Percentiles rank a stretch among this genome's conserved stretches.
Evolutionary conservation across 2,113 vertebrate species (phyloP).

Genomic region (Scartelaos histophorus): DNA sequence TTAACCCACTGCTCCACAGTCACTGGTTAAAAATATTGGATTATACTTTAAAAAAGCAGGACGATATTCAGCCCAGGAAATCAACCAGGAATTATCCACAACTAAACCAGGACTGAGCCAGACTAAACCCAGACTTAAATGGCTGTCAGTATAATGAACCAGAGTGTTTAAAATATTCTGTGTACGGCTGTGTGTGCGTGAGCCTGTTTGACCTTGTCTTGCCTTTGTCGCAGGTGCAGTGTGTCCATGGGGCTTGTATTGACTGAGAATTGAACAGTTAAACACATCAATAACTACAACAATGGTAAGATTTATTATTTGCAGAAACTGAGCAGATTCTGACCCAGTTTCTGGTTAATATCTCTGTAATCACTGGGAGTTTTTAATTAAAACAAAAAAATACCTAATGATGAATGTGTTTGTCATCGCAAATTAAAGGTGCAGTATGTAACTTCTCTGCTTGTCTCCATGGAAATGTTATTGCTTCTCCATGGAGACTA

Average conservation of each 20-base stretch:
- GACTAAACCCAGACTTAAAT: background rate
- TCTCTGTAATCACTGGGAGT: too few relatives aligned
- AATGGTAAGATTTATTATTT: background rate
- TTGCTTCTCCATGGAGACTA: too few relatives aligned
- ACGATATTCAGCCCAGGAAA: background rate
- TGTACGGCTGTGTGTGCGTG: constrained; percentile 32
- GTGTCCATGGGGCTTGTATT: background rate
- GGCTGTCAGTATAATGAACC: background rate
- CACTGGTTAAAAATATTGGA: too few relatives aligned
- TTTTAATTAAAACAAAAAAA: too few relatives aligned
- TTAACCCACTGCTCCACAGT: too few relatives aligned
- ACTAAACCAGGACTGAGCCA: background rate
- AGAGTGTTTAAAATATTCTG: background rate
- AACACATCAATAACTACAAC: background rate
- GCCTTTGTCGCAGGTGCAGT: constrained; percentile 33
- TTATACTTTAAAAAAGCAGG: too few relatives aligned
- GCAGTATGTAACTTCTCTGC: too few relatives aligned
- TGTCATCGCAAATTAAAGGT: too few relatives aligned
- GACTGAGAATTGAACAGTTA: background rate
- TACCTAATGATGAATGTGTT: too few relatives aligned
- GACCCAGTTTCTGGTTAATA: too few relatives aligned
- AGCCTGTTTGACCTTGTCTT: constrained; percentile 56
- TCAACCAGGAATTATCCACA: background rate
- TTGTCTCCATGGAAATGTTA: too few relatives aligned
- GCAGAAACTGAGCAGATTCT: background rate